Percentiles rank a stretch among this genome's conserved stretches.
phyloP scores from a whole-genome alignment of 53 echinoderm and acorn worm genomes.

The Echinometra lucunter region DNA sequence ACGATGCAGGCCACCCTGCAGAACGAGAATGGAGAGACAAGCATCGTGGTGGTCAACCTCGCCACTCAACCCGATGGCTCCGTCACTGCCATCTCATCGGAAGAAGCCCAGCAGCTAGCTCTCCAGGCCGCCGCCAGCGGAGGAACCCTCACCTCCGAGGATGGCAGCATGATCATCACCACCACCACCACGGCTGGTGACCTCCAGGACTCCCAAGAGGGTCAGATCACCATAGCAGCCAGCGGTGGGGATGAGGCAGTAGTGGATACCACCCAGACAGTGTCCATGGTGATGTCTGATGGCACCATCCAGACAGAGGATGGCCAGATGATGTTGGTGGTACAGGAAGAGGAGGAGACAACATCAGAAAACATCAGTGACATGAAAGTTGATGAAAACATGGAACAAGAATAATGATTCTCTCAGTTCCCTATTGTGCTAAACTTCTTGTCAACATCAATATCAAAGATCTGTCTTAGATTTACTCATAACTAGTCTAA shows the following conservation, averaged over 20 bases:
- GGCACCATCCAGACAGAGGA: slow-evolving; percentile 11
- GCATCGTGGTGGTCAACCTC: slow-evolving; percentile 91
- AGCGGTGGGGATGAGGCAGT: not conserved
- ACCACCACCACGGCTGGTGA: not conserved
- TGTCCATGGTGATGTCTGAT: slow-evolving; percentile 63
- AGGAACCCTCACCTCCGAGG: not conserved
- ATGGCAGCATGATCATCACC: slow-evolving; percentile 59
- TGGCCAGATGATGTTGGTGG: slow-evolving; percentile 64
- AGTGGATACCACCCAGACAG: slow-evolving; percentile 19
- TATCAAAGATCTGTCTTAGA: too few species aligned
- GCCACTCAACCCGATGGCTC: slow-evolving; percentile 77
- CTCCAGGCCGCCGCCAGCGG: slow-evolving; percentile 23
- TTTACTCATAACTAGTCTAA: too few species aligned
- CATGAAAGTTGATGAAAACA: not conserved
- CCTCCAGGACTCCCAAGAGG: slow-evolving; percentile 7
- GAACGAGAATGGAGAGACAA: slow-evolving; percentile 89
- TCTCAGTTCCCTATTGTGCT: too few species aligned
- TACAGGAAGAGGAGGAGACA: slow-evolving; percentile 48
- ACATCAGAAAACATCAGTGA: not conserved
- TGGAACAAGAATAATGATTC: not conserved
- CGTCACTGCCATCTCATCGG: slow-evolving; percentile 58
- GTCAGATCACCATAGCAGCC: slow-evolving; percentile 40
- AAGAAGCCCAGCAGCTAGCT: slow-evolving; percentile 46
- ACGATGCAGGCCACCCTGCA: slow-evolving; percentile 95
- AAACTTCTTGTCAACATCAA: too few species aligned